Base-by-base conservation (phyloP, 1,140 invertebrate genomes). In the Leptinotarsa undecemlineata region DNA sequence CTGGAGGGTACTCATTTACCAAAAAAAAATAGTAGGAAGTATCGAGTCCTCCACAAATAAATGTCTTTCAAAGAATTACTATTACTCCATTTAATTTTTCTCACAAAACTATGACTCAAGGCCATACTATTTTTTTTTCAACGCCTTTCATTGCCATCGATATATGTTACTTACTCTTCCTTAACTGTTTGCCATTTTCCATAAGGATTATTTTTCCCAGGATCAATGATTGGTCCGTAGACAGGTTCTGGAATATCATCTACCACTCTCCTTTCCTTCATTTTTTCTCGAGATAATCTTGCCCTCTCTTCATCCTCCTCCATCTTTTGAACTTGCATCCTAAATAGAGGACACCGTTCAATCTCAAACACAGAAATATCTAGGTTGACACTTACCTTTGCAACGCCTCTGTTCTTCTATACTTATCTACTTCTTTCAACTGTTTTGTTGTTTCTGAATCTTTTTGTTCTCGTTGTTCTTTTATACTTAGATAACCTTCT, bases 101-200 rank as follows among this genome's bases (percentile, higher is more conserved):
- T 63, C 33, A 6, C 33, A 11, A 42, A 42, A 42, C 33, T 42
- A 11, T 42, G 3, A 42, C 33, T 42, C 4, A 42, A 42, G 8
- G 33, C 8, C 33, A 42, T 11, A 42, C 3, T 42, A 2, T 42
- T 42, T 33, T 33, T 23, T 6, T 33, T 33, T 33, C 6, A 33
- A 33, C 14, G 14, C 1, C 1, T 20, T 72, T 33, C 48, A 19
- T 69, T 19, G 61, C 23, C 17, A 70, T 66, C 48, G 8, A 66
- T 19, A 33, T 73, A 66, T 51, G n/a, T 76, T 73, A 66, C 61
- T 26, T 77, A 79, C 76, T 77, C 71, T 72, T 80, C 82, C 79
- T 87, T 84, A 20, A 92, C 87, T 6, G 87, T 86, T 78, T 89
- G 86, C 91, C 91, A 93, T 51, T 86, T 82, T 11, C 91, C 91